Base-by-base conservation (phyloP, 2,888 invertebrate species). In the Physocephala rufipes region DNA sequence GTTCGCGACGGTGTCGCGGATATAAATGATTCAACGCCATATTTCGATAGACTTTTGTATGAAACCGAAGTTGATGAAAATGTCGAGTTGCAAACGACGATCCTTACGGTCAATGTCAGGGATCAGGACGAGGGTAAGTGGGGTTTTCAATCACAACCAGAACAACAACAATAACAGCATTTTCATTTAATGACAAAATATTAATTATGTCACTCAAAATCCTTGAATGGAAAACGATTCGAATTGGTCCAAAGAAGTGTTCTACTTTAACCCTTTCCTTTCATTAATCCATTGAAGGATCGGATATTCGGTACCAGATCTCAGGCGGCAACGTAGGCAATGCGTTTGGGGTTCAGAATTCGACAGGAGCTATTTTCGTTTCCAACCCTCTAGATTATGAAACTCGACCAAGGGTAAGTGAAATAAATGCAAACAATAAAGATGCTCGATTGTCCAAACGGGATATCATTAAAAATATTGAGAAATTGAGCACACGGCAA, bases 21-120 rank as follows among this genome's bases (percentile, higher is more conserved):
- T 89, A 97, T 97, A 89, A 99, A 99, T 92, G 99, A 99, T 90
- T 98, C 99, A 88, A 96, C 97, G 76, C 99, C 98, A 79, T 95
- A 95, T 88, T 99, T 99, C 89, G 96, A 96, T 89, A 96, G 96
- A 89, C 93, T 93, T 83, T 90, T 96, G 81, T 97, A 97, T 88
- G 95, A 95, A 88, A 97, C 97, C 83, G 96, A 96, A 87, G 96
- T 97, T 84, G 96, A 96, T 88, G 97, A 97, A 86, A 96, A 96
- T 91, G 96, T 96, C 87, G 96, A 96, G 85, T 94, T 96, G 84
- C 96, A 96, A 84, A 96, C 96, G 87, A 96, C 97, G 74, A 95
- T 97, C 61, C 95, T 97, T 87, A 96, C 96, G 79, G 97, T 98
- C 89, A 96, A 96, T 89, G 97, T 97, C 90, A 96, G 97, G 89